Evolutionary conservation across 1,140 invertebrate species (phyloP).

Genomic region (Aplysia californica): DNA sequence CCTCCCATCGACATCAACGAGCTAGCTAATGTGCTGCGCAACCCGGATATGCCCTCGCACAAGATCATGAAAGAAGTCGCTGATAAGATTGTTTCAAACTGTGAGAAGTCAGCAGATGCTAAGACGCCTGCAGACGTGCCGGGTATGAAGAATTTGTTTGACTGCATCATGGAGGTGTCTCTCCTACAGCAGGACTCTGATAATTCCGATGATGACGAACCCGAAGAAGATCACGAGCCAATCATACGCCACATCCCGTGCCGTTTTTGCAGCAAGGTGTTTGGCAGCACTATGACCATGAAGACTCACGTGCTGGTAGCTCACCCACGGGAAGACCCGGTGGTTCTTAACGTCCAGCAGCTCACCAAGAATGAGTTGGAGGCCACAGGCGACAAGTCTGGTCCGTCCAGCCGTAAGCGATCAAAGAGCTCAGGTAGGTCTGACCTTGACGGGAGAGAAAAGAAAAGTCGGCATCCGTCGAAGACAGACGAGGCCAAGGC

Average conservation of each 20-base stretch:
- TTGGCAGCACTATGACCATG: slow-evolving; percentile 14
- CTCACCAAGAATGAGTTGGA: not conserved
- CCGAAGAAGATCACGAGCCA: not conserved
- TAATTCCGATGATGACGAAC: slow-evolving; percentile 15
- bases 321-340: slow-evolving; percentile 1
- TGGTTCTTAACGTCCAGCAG: slow-evolving; percentile 5
- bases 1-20: slow-evolving; percentile 13
- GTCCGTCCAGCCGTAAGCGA: not conserved
- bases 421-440: not conserved
- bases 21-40: slow-evolving; percentile 7
- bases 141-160: slow-evolving; percentile 12
- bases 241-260: slow-evolving; percentile 6
- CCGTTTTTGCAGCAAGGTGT: slow-evolving; percentile 14
- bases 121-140: not conserved
- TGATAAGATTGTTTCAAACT: slow-evolving; percentile 7
- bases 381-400: not conserved
- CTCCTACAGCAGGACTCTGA: slow-evolving; percentile 14
- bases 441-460: not conserved
- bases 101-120: not conserved
- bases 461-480: not conserved
- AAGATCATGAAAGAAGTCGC: slow-evolving; percentile 21
- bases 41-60: slow-evolving; percentile 17
- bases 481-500: not conserved
- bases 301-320: slow-evolving; percentile 24
- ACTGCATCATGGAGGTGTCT: slow-evolving; percentile 21